Evolutionary conservation across 2,888 invertebrate genomes (phyloP), one percentile per base, ranked within the genome.

Genomic region (Drosophila buzzatii): DNA sequence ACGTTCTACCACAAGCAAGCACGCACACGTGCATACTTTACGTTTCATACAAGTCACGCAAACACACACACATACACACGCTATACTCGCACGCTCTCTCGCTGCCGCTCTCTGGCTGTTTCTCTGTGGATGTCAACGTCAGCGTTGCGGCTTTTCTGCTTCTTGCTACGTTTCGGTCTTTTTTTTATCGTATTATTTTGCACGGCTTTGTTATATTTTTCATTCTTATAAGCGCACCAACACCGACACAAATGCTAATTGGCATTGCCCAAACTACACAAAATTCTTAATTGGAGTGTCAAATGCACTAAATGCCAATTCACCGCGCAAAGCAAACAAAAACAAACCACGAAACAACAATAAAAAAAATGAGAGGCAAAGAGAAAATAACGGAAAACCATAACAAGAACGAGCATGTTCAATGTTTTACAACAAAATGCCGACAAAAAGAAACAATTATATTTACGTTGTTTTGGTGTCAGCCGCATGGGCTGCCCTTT

Each of bases 131-230:
- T 81, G 81, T 77, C 86, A 86, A 84, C 87, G 81, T 82, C 85
- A 87, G 72, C 87, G 89, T 89, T 85, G 84, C 89, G 85, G 85
- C 89, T 87, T 85, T 87, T 89, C 82, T 83, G 81, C 84, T 86
- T 83, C 84, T 83, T 89, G 42, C 72, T 63, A 67, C 59, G 66
- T 75, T 85, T 67, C 52, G 60, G 52, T 58, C 53, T 68, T 56
- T 75, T 66, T 72, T 57, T 49, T 53, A 70, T 81, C 69, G 47
- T 82, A 47, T 85, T 78, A 70, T 82, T 84, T 81, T 79, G 82
- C 88, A 82, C 76, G 81, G 83, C 83, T 85, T 83, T 85, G 73
- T 82, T 73, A 71, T 65, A 79, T 85, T 67, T 72, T 68, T 64
- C 52, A 69, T 87, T 79, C 76, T 83, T 74, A 82, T 85, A 85